These are phyloP conservation scores for Cottoperca gobio DNA, from an alignment of 2,797 vertebrate genomes.

Conservation along the genomic window DNA sequence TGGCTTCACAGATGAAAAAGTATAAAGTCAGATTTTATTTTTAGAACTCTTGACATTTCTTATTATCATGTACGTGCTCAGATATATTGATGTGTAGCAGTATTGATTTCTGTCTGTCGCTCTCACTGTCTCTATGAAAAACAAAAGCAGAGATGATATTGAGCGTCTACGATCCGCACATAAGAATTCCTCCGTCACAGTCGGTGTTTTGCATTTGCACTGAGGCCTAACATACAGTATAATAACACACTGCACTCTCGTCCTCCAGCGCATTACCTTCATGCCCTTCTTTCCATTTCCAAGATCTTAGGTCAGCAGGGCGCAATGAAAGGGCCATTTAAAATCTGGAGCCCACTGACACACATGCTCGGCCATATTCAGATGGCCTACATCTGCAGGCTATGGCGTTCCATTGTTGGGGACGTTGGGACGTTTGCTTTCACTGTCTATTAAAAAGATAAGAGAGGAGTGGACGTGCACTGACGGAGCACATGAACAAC, in stretches of 20 bases:
- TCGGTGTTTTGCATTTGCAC: slow-evolving; percentile 11
- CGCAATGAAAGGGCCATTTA: slow-evolving; percentile 65
- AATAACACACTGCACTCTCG: slow-evolving; percentile 18
- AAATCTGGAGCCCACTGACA: slow-evolving; percentile 67
- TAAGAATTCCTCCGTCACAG: neutral
- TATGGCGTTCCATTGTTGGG: slow-evolving; percentile 43
- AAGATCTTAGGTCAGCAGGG: slow-evolving; percentile 53
- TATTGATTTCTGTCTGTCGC: neutral
- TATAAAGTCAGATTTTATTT: neutral
- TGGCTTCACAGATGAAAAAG: neutral
- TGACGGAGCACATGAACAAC: slow-evolving; percentile 2
- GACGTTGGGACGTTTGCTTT: slow-evolving; percentile 40
- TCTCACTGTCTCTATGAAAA: neutral
- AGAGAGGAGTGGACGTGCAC: slow-evolving; percentile 16
- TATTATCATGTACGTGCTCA: neutral
- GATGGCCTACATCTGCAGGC: slow-evolving; percentile 77
- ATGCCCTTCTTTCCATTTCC: slow-evolving; percentile 40
- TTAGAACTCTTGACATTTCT: neutral
- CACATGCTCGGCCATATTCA: slow-evolving; percentile 44
- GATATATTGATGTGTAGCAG: neutral
- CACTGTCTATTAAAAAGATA: slow-evolving; percentile 30
- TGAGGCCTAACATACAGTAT: neutral
- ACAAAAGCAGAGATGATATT: neutral
- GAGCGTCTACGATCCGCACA: neutral
- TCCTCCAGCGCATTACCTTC: slow-evolving; percentile 43